Conservation (phyloP, 2,888 invertebrate genomes). For the Campopleginae sp. region DNA sequence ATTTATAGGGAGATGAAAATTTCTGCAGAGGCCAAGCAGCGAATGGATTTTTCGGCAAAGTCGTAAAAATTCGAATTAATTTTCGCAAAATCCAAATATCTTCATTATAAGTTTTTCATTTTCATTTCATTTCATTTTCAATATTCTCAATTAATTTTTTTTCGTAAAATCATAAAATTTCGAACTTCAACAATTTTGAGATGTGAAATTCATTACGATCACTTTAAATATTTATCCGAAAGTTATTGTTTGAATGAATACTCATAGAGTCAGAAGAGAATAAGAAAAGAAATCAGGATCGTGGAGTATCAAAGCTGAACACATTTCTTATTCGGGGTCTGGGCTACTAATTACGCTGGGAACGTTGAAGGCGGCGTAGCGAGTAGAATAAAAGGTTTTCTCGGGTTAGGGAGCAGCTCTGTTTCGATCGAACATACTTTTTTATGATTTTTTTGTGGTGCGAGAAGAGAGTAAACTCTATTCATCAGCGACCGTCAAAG, state of each 20-base stretch:
- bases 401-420: slow-evolving; percentile 5
- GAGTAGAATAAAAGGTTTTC: background rate
- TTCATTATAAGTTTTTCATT: too few species aligned
- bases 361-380: background rate
- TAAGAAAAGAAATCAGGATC: background rate
- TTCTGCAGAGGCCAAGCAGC: background rate
- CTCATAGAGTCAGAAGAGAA: background rate
- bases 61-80: too few species aligned
- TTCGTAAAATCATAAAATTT: background rate
- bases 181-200: background rate
- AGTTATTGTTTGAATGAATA: background rate
- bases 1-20: background rate
- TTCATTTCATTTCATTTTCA: too few species aligned
- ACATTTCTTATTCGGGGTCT: slow-evolving; percentile 22
- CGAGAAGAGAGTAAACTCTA: slow-evolving; percentile 18
- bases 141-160: too few species aligned
- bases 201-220: background rate
- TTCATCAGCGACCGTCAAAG: slow-evolving; percentile 48
- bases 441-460: slow-evolving; percentile 37
- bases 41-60: background rate
- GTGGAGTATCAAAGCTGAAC: background rate
- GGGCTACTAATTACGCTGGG: slow-evolving; percentile 29
- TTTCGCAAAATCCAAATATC: too few species aligned
- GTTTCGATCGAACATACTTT: slow-evolving; percentile 39
- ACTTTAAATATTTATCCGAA: too few species aligned